Percentiles rank a stretch among this genome's conserved stretches.
phyloP scores from a whole-genome alignment of 2,888 invertebrate species.

The Xestia xanthographa region DNA sequence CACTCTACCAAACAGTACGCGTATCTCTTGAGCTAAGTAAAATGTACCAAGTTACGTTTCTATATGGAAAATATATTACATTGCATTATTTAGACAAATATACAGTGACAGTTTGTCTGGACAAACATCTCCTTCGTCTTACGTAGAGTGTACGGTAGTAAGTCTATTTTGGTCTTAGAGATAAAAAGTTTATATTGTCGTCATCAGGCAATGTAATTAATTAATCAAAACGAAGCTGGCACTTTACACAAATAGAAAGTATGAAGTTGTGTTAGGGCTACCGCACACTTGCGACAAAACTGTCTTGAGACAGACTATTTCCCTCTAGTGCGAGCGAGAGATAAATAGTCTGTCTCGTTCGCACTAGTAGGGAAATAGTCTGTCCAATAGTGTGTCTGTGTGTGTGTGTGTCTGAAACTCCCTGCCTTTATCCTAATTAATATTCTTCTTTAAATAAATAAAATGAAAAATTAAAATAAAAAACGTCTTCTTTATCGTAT shows the following conservation, averaged over 20 bases:
- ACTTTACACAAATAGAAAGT: background rate
- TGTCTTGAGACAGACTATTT: too few relatives aligned
- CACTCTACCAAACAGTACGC: background rate
- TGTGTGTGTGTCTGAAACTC: too few relatives aligned
- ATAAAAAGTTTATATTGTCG: background rate
- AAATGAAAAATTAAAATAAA: too few relatives aligned
- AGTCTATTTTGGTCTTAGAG: background rate
- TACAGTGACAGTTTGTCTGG: background rate
- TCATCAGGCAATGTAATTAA: background rate
- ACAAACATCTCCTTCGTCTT: constrained; percentile 12
- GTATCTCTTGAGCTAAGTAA: background rate
- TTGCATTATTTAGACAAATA: background rate
- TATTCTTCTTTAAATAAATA: too few relatives aligned
- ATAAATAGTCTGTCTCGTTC: too few relatives aligned
- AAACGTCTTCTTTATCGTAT: too few relatives aligned
- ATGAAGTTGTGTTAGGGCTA: too few relatives aligned
- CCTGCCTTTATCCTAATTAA: too few relatives aligned
- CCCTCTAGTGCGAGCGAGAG: too few relatives aligned
- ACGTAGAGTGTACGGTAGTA: background rate
- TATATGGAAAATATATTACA: background rate
- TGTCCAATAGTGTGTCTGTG: too few relatives aligned
- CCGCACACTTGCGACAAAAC: too few relatives aligned
- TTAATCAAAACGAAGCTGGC: background rate
- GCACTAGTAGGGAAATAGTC: too few relatives aligned
- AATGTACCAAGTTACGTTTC: background rate